These are phyloP conservation scores for Petrophora chlorosata DNA, from an alignment of 2,888 invertebrate genomes.

Conservation along the genomic window DNA sequence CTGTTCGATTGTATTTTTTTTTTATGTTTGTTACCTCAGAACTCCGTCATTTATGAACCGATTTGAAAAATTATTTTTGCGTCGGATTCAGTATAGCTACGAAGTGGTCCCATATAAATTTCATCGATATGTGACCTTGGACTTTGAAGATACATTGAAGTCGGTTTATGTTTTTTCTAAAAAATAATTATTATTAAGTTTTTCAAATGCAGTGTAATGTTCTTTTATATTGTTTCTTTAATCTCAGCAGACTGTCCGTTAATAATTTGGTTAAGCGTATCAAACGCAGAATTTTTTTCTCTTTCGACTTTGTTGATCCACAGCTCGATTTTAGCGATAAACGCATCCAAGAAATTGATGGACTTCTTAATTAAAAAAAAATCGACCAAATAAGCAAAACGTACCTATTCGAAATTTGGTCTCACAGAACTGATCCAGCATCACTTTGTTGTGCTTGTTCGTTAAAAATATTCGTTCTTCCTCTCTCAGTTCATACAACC, in stretches of 20 bases:
- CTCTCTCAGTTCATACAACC: slow-evolving; percentile 9
- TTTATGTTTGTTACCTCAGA: background rate
- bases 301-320: no score
- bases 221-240: no score
- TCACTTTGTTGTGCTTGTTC: slow-evolving; percentile 15
- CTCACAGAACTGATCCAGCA: slow-evolving; percentile 12
- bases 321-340: slow-evolving; percentile 32
- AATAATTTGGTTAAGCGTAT: slow-evolving; percentile 20
- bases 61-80: no score
- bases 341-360: slow-evolving; percentile 25
- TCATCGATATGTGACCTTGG: no score
- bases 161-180: no score
- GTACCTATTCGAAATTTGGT: slow-evolving; percentile 15
- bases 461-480: slow-evolving; percentile 2
- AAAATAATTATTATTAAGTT: no score
- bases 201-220: no score
- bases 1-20: background rate
- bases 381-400: slow-evolving; percentile 23
- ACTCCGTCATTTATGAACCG: no score
- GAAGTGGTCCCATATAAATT: no score
- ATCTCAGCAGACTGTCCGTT: no score
- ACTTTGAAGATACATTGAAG: no score
- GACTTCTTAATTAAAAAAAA: slow-evolving; percentile 19
- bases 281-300: slow-evolving; percentile 22
- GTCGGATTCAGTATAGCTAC: no score